phyloP scores from a whole-genome alignment of 2,113 vertebrate genomes.

The Semnornis frantzii region DNA sequence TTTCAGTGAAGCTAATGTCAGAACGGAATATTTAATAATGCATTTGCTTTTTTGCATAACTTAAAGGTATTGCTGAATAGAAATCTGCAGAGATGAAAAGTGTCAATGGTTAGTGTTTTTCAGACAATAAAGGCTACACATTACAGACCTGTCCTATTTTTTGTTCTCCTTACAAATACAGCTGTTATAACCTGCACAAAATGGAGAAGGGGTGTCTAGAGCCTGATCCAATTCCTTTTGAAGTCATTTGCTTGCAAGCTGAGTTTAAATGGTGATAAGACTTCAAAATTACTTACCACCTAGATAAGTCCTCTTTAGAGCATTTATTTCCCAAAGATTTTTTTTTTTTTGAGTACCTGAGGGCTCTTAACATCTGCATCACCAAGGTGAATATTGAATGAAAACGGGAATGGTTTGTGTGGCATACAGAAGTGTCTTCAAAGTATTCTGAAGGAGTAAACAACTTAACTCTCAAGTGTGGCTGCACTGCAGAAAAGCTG shows the following conservation, averaged over 20 bases:
- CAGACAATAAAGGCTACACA: background rate
- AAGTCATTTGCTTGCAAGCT: background rate
- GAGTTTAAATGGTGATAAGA: background rate
- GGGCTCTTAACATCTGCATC: background rate
- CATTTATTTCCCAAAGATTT: background rate
- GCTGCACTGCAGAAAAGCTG: background rate
- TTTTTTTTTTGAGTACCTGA: background rate
- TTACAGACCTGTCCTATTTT: background rate
- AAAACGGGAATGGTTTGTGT: background rate
- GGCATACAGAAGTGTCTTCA: background rate
- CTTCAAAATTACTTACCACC: background rate
- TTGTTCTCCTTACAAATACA: background rate
- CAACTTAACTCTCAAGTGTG: conserved; percentile 26
- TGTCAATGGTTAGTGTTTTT: background rate
- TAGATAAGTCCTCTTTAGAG: background rate
- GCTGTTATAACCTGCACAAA: background rate
- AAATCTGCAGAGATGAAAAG: conserved; percentile 6
- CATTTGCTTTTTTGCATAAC: conserved; percentile 3
- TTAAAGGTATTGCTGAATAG: conserved; percentile 2
- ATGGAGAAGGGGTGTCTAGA: background rate
- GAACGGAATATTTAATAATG: conserved; percentile 29
- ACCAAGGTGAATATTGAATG: background rate
- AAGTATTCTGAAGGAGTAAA: conserved; percentile 26
- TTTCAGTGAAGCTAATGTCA: conserved; percentile 4
- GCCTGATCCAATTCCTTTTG: background rate